Conservation (phyloP, 2,888 invertebrate genomes). For the Catocala sponsa region DNA sequence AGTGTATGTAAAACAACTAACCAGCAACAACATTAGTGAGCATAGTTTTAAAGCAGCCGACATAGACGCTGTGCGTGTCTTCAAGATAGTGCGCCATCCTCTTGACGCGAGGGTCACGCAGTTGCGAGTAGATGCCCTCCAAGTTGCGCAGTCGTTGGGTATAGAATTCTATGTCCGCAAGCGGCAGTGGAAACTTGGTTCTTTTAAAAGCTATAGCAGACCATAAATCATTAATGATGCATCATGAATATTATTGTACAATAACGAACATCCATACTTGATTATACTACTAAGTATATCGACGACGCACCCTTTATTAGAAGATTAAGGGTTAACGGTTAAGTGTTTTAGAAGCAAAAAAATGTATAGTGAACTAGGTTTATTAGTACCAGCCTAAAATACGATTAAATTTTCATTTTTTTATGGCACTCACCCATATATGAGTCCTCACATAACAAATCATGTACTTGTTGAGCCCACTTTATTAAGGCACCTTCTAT, state of each 20-base stretch:
- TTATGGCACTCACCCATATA: conserved; percentile 77
- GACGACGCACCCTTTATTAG: no score
- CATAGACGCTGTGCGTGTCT: conserved; percentile 93
- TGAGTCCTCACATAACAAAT: conserved; percentile 93
- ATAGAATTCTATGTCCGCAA: conserved; percentile 94
- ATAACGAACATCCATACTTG: no score
- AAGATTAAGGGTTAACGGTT: no score
- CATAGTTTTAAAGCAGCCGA: conserved; percentile 92
- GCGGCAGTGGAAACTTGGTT: conserved; percentile 91
- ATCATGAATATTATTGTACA: no score
- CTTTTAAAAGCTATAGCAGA: conserved; percentile 86
- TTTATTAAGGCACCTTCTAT: conserved; percentile 96
- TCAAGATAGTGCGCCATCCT: conserved; percentile 94
- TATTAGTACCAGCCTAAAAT: no score
- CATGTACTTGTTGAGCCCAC: conserved; percentile 94
- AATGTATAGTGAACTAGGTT: no score
- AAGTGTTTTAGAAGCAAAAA: no score
- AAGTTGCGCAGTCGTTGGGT: conserved; percentile 92
- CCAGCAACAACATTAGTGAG: conserved; percentile 93
- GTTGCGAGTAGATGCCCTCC: conserved; percentile 95
- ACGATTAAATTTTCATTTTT: no score
- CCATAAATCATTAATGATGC: no score
- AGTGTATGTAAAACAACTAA: conserved; percentile 59
- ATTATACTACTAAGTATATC: no score
- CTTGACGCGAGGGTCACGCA: conserved; percentile 94